phyloP scores from a whole-genome alignment of 2,113 vertebrate genomes.

The Orycteropus afer region DNA sequence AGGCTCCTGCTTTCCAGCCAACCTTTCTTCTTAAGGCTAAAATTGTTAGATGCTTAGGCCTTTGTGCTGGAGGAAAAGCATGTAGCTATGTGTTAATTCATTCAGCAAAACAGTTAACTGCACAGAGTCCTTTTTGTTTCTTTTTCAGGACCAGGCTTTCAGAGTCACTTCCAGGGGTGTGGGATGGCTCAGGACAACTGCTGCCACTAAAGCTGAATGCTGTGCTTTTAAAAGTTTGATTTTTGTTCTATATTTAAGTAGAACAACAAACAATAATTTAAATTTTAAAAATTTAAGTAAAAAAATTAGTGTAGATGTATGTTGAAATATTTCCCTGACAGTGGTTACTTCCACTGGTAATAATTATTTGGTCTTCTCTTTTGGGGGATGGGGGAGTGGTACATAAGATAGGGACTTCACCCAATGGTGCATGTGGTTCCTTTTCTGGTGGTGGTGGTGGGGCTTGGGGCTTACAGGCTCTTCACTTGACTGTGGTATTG shows the following conservation, averaged over 20 bases:
- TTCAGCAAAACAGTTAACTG: background rate
- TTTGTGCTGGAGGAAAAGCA: background rate
- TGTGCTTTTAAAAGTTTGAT: background rate
- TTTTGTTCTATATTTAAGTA: constrained; percentile 10
- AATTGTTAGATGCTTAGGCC: background rate
- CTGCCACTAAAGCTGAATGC: background rate
- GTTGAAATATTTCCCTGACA: background rate
- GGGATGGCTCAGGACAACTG: background rate
- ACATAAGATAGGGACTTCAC: background rate
- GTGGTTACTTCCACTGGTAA: background rate
- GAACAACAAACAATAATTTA: background rate
- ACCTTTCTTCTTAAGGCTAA: background rate
- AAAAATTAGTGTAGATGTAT: background rate
- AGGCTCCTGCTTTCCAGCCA: background rate
- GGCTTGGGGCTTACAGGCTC: background rate
- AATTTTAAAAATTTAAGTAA: background rate
- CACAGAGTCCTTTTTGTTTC: background rate
- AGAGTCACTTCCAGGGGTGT: background rate
- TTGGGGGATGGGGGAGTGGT: background rate
- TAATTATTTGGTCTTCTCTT: background rate
- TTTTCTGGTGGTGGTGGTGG: background rate
- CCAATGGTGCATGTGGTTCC: background rate
- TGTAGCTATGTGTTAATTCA: background rate
- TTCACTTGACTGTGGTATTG: background rate
- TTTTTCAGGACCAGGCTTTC: background rate